A percentile compares a stretch with the other conserved stretches of the same genome.
Evolutionary conservation across 2,113 vertebrate genomes (phyloP).

Genomic region (Crypturellus undulatus): DNA sequence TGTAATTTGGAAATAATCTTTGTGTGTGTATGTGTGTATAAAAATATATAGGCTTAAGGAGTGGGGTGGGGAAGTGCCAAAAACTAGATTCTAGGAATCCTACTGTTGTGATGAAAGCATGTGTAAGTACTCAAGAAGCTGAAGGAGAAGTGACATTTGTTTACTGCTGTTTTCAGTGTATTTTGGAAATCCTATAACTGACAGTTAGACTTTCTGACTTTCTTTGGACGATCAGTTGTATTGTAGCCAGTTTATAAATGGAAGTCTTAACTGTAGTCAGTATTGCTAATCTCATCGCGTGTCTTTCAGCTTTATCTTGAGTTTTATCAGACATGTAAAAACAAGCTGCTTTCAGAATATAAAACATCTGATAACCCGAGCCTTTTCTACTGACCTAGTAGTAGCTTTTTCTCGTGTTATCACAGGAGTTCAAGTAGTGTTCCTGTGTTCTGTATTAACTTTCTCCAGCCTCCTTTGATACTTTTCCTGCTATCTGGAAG

Average conservation of each 20-base stretch:
- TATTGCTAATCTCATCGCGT: not conserved
- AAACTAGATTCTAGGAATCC: too few relatives aligned
- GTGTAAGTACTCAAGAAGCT: too few relatives aligned
- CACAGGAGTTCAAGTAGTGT: not conserved
- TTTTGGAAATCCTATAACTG: not conserved
- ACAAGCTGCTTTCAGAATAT: not conserved
- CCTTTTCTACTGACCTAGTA: not conserved
- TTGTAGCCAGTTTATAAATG: not conserved
- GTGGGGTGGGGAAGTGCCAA: too few relatives aligned
- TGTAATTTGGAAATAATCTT: not conserved
- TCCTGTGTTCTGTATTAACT: not conserved
- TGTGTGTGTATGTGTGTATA: too few relatives aligned
- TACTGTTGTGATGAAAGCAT: too few relatives aligned
- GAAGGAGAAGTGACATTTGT: not conserved
- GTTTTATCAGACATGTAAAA: not conserved
- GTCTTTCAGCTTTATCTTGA: not conserved
- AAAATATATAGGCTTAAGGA: too few relatives aligned
- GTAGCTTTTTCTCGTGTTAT: not conserved
- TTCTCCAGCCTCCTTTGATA: not conserved
- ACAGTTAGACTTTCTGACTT: not conserved
- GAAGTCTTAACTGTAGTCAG: not conserved
- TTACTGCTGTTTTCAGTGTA: not conserved
- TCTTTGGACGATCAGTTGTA: not conserved
- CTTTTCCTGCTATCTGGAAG: not conserved
- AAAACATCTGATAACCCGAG: not conserved